A percentile compares a stretch with the other conserved stretches of the same genome.
Conservation (phyloP, 2,797 vertebrate genomes). For the Tragelaphus oryx region DNA sequence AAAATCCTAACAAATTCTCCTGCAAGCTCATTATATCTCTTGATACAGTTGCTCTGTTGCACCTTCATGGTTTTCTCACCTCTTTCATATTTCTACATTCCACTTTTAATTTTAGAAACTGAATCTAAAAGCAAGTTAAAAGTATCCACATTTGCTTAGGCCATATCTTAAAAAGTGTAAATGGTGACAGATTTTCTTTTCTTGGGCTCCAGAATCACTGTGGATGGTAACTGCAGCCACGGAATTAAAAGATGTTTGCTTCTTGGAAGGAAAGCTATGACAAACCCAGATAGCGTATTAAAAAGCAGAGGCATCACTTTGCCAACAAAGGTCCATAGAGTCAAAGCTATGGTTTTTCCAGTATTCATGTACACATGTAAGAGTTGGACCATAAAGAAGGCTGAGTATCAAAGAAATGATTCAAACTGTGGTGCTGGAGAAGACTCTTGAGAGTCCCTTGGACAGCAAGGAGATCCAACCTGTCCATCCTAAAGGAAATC, state of each 20-base stretch:
- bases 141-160: slow-evolving; percentile 2
- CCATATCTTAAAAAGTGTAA: not conserved
- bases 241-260: not conserved
- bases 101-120: not conserved
- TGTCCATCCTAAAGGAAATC: not conserved
- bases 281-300: not conserved
- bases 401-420: not conserved
- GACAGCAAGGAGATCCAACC: not conserved
- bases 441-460: not conserved
- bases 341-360: not conserved
- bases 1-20: not conserved
- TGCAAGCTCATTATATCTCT: not conserved
- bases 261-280: not conserved
- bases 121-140: slow-evolving; percentile 23
- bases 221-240: not conserved
- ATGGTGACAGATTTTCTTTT: not conserved
- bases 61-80: not conserved
- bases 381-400: not conserved
- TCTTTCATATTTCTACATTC: not conserved
- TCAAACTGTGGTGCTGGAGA: not conserved
- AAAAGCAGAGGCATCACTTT: not conserved
- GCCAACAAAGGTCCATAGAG: not conserved
- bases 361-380: not conserved
- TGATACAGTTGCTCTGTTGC: not conserved
- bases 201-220: not conserved